Evolutionary conservation across 2,888 invertebrate genomes (phyloP).

Genomic region (Embidobia sp.): DNA sequence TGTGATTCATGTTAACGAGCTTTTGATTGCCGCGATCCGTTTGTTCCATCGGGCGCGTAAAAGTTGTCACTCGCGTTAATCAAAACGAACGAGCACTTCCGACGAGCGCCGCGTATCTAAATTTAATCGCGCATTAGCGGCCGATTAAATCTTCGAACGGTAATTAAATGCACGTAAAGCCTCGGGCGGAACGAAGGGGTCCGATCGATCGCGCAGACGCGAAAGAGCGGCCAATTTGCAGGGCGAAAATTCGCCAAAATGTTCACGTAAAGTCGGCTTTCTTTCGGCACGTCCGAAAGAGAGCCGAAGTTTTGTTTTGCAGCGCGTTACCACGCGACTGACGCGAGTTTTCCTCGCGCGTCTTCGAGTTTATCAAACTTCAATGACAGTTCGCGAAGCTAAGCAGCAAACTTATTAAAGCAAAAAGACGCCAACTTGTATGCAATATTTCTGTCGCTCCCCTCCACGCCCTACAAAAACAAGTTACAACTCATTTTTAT

Average conservation of each 20-base stretch:
- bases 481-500: conserved; percentile 54
- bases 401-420: conserved; percentile 45
- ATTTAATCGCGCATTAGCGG: conserved; percentile 56
- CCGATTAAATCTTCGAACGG: conserved; percentile 44
- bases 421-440: conserved; percentile 35
- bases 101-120: conserved; percentile 49
- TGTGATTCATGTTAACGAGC: conserved; percentile 79
- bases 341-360: conserved; percentile 50
- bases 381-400: conserved; percentile 52
- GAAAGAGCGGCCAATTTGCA: conserved; percentile 9
- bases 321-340: conserved; percentile 56
- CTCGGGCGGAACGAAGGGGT: conserved; percentile 9
- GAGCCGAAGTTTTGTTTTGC: conserved; percentile 58
- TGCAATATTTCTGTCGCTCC: conserved; percentile 26
- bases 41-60: conserved; percentile 66
- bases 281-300: conserved; percentile 37
- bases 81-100: conserved; percentile 63
- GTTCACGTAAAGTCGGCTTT: conserved; percentile 60
- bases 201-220: conserved; percentile 21
- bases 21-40: conserved; percentile 77
- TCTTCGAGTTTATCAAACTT: conserved; percentile 60
- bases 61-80: conserved; percentile 75
- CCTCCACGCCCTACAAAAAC: conserved; percentile 30
- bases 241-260: conserved; percentile 28
- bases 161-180: conserved; percentile 48